Conservation (phyloP, 2,113 vertebrate genomes). For the Balaeniceps rex region DNA sequence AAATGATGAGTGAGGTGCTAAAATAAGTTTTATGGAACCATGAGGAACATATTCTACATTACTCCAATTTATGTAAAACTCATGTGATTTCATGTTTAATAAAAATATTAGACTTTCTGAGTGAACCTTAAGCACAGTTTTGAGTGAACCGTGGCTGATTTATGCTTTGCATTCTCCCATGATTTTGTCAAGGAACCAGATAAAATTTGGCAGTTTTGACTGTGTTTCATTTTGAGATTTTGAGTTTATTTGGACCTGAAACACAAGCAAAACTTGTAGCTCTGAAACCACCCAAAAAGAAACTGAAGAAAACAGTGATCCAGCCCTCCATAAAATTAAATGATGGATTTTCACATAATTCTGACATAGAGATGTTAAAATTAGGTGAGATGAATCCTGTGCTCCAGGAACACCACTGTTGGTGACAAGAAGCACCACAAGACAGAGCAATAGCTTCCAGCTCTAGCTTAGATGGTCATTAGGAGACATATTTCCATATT, state of each 20-base stretch:
- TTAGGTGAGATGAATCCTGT: background rate
- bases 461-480: background rate
- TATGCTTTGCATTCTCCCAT: constrained; percentile 23
- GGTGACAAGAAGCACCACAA: background rate
- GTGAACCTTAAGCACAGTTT: background rate
- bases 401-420: background rate
- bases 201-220: constrained; percentile 28
- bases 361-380: background rate
- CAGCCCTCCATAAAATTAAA: background rate
- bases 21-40: background rate
- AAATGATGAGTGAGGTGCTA: background rate
- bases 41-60: background rate
- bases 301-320: background rate
- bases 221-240: constrained; percentile 5
- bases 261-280: background rate
- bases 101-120: background rate
- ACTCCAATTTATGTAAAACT: background rate
- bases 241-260: constrained; percentile 32
- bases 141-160: constrained; percentile 25
- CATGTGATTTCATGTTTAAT: background rate
- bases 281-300: background rate
- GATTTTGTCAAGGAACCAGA: constrained; percentile 38
- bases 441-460: background rate
- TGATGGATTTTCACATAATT: background rate
- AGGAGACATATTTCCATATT: background rate